phyloP scores from a whole-genome alignment of 2,888 invertebrate species.

The Nomada ruficornis region DNA sequence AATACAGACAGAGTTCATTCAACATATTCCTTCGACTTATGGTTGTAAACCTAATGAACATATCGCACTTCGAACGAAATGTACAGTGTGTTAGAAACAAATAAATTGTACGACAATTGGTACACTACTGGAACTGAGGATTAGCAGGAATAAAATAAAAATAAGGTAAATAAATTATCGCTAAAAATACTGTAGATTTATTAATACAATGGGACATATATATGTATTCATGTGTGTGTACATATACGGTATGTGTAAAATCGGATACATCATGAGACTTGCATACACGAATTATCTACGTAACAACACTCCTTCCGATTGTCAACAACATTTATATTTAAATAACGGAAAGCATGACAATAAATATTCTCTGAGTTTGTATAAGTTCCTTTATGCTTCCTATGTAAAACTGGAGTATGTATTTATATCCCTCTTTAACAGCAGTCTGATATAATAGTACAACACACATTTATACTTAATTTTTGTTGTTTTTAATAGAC shows the following conservation, averaged over 20 bases:
- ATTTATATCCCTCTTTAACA: constrained; percentile 10
- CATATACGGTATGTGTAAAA: constrained; percentile 39
- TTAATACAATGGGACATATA: constrained; percentile 73
- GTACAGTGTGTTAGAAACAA: constrained; percentile 38
- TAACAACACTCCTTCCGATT: constrained; percentile 46
- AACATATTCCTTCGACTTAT: constrained; percentile 1
- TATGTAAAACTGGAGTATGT: background rate
- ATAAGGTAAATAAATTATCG: constrained; percentile 73
- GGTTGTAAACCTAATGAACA: background rate
- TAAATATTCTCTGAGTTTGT: constrained; percentile 17
- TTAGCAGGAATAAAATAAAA: constrained; percentile 76
- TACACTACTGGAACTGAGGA: constrained; percentile 59
- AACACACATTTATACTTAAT: constrained; percentile 44
- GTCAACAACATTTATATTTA: constrained; percentile 42
- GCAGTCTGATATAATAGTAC: constrained; percentile 14
- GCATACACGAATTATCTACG: constrained; percentile 62
- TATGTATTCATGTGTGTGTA: constrained; percentile 49
- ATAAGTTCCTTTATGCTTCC: constrained; percentile 4
- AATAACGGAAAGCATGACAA: constrained; percentile 34
- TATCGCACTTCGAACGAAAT: background rate
- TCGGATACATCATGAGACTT: constrained; percentile 63
- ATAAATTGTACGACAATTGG: constrained; percentile 40
- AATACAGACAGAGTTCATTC: constrained; percentile 14
- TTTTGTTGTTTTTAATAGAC: constrained; percentile 2
- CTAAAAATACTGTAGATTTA: constrained; percentile 80